These are phyloP conservation scores for Geophilus truncorum DNA, from an alignment of 2,888 invertebrate genomes.

Conservation along the genomic window DNA sequence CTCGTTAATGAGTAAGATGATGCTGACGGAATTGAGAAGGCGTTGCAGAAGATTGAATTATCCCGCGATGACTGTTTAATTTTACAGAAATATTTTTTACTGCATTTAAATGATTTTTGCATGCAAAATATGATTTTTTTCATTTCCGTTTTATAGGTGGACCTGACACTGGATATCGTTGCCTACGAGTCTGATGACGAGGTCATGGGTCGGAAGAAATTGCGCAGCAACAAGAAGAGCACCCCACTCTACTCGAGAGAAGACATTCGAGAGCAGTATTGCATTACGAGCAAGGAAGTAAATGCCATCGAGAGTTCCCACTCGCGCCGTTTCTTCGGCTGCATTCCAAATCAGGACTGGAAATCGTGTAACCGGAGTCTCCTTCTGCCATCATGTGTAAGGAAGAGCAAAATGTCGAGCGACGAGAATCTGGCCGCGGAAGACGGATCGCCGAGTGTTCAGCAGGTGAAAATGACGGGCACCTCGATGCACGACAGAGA, in stretches of 20 bases:
- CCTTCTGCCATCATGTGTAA: slow-evolving; percentile 76
- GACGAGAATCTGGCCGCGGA: slow-evolving; percentile 72
- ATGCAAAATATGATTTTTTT: background rate
- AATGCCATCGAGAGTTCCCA: slow-evolving; percentile 61
- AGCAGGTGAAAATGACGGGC: slow-evolving; percentile 28
- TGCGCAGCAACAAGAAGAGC: slow-evolving; percentile 45
- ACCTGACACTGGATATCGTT: slow-evolving; percentile 61
- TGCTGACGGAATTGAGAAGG: background rate
- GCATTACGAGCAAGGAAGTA: slow-evolving; percentile 84
- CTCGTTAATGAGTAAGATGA: background rate
- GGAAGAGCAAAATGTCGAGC: slow-evolving; percentile 60
- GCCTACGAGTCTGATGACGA: slow-evolving; percentile 78
- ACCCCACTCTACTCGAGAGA: slow-evolving; percentile 68
- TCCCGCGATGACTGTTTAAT: background rate
- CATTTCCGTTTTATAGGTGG: slow-evolving; percentile 55
- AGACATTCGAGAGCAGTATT: slow-evolving; percentile 89
- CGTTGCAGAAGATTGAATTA: background rate
- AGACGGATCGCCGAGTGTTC: slow-evolving; percentile 11
- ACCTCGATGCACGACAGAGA: background rate
- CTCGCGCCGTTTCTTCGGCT: slow-evolving; percentile 62
- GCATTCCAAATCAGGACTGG: slow-evolving; percentile 59
- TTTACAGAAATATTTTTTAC: background rate
- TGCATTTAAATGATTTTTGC: background rate
- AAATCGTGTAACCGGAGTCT: slow-evolving; percentile 35
- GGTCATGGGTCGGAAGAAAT: slow-evolving; percentile 58